Percentiles rank a stretch among this genome's conserved stretches.
Conservation (phyloP, 2,888 invertebrate genomes). For the Watsonalla binaria region DNA sequence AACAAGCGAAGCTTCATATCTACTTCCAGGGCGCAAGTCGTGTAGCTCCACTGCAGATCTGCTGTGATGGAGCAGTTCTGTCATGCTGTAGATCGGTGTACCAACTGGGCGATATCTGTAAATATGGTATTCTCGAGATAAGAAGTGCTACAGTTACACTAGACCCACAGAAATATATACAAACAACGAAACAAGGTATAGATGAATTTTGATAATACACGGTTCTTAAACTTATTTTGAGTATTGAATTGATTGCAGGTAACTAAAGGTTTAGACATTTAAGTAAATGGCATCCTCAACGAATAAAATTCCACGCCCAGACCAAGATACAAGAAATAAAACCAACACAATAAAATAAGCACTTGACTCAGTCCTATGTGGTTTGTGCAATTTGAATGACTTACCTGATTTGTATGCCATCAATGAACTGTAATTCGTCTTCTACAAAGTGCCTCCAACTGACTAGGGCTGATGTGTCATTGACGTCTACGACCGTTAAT, state of each 20-base stretch:
- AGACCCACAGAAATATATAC: no score
- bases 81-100: conserved; percentile 90
- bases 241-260: no score
- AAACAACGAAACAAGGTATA: no score
- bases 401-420: conserved; percentile 88
- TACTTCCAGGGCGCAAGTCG: conserved; percentile 86
- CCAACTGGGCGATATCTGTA: conserved; percentile 87
- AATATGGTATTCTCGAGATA: neutral
- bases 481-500: conserved; percentile 84
- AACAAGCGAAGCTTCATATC: conserved; percentile 90
- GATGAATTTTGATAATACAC: no score
- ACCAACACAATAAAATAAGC: no score
- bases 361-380: no score
- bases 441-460: conserved; percentile 90
- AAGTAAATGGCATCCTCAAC: no score
- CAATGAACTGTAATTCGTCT: conserved; percentile 89
- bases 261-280: no score
- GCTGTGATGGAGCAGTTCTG: conserved; percentile 90
- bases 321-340: no score
- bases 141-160: no score
- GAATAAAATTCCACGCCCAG: no score
- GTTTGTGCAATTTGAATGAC: conserved; percentile 2
- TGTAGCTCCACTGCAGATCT: conserved; percentile 87
- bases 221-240: no score
- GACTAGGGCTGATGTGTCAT: conserved; percentile 87